A percentile compares a stretch with the other conserved stretches of the same genome.
phyloP scores from a whole-genome alignment of 2,888 invertebrate genomes.

The Chalcis sispes region DNA sequence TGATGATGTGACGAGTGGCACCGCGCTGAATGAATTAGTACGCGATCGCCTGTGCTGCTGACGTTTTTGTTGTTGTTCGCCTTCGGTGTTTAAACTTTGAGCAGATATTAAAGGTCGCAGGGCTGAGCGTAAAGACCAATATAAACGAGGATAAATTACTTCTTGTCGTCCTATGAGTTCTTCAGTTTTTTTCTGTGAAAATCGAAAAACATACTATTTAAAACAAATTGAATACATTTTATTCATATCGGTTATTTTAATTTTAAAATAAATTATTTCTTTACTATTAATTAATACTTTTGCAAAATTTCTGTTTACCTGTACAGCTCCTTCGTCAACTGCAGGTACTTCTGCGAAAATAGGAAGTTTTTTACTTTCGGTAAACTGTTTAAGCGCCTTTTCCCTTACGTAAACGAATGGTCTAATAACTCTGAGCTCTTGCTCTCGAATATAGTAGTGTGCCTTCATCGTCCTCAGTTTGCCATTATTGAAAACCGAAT shows the following conservation, averaged over 20 bases:
- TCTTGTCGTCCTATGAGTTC: conserved; percentile 87
- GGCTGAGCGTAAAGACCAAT: conserved; percentile 85
- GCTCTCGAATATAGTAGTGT: conserved; percentile 88
- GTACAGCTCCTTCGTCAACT: conserved; percentile 77
- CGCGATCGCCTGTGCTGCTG: conserved; percentile 74
- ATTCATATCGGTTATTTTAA: no score
- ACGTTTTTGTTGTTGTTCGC: conserved; percentile 40
- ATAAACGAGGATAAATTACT: conserved; percentile 85
- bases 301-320: conserved; percentile 72
- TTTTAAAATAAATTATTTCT: no score
- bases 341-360: conserved; percentile 79
- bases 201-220: no score
- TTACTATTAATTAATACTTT: not conserved
- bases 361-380: conserved; percentile 85
- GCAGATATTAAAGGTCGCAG: conserved; percentile 86
- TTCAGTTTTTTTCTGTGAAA: conserved; percentile 79
- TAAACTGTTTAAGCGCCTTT: conserved; percentile 84
- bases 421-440: conserved; percentile 88
- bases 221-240: no score
- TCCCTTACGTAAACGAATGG: conserved; percentile 93
- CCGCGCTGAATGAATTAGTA: conserved; percentile 80
- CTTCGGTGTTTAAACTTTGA: conserved; percentile 49
- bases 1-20: conserved; percentile 73
- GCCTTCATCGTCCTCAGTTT: conserved; percentile 87
- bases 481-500: conserved; percentile 89